Base-by-base conservation (phyloP, 2,888 invertebrate species). In the Eulithis prunata region DNA sequence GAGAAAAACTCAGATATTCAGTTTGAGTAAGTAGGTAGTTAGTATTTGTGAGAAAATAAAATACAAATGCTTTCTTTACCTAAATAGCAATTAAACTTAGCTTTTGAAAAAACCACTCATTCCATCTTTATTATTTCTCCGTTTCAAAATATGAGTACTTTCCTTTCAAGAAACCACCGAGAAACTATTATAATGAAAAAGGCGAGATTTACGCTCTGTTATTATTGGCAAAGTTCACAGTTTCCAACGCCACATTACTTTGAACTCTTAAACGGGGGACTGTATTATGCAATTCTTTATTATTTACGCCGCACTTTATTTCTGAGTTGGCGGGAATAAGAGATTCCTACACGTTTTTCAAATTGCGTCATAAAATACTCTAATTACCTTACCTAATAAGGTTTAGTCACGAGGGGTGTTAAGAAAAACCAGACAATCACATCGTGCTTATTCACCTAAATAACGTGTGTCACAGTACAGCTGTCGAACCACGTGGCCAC, bases 191-290 rank as follows among this genome's bases (percentile, higher is more conserved):
- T 69, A 72, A 74, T 76, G 72, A 78, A 77, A 78, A 74, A 75
- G 71, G 55, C 56, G 62, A 75, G 81, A 85, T 85, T 86, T 84
- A 84, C 78, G 78, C 71, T 68, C 73, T 75, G 78, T 78, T 84
- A 82, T 83, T 86, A 85, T 85, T 85, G 75, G 78, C 71, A 71
- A 85, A 86, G 79, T 86, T 85, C 74, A 59, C 64, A 66, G 58
- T 55, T 62, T 57, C 49, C 58, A 45, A 53, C 47, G 46, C 70
- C 58, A 67, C 70, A 69, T 68, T 72, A 69, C 69, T 70, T 67
- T 55, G 46, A 52, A 62, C 62, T 70, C 57, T 66, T 61, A 65
- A 71, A 71, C 63, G 66, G 71, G 32, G 55, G 62, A 66, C 63
- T 69, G 55, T 69, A 67, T 70, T 66, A 71, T 68, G 69, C 66